Evolutionary conservation across 1,140 invertebrate genomes (phyloP).

Genomic region (Marisa cornuarietis): DNA sequence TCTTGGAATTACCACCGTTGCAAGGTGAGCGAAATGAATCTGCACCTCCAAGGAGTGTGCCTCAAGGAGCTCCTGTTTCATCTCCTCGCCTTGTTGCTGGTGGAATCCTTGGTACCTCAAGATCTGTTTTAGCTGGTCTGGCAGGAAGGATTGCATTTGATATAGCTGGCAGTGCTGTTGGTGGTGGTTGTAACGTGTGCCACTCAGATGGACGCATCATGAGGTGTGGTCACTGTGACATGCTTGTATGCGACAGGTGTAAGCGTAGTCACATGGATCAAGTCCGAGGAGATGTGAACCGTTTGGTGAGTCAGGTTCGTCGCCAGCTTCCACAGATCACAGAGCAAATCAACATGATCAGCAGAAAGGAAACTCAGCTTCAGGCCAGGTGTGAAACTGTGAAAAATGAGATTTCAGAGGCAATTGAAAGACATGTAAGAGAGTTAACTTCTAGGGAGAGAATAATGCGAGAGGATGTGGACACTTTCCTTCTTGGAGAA

Average conservation of each 20-base stretch:
- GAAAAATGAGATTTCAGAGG: constrained; percentile 74
- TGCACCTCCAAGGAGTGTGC: neutral
- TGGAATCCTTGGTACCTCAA: too few relatives aligned
- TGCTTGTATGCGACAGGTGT: constrained; percentile 89
- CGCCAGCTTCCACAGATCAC: constrained; percentile 75
- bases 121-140: too few relatives aligned
- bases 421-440: constrained; percentile 86
- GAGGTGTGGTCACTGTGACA: constrained; percentile 92
- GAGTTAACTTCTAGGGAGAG: constrained; percentile 90
- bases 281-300: constrained; percentile 83
- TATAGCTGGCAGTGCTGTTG: constrained; percentile 21
- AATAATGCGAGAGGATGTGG: constrained; percentile 86
- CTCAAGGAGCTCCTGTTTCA: neutral
- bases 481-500: constrained; percentile 86
- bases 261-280: constrained; percentile 95
- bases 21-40: constrained; percentile 78
- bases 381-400: constrained; percentile 46
- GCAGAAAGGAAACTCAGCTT: constrained; percentile 48
- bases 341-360: constrained; percentile 61
- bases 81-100: neutral
- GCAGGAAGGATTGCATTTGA: constrained; percentile 8
- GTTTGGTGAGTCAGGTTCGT: constrained; percentile 90
- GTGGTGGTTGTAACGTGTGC: constrained; percentile 70
- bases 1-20: constrained; percentile 77
- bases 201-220: constrained; percentile 93